phyloP scores from a whole-genome alignment of 2,888 invertebrate species.

The Melanostoma mellinum region DNA sequence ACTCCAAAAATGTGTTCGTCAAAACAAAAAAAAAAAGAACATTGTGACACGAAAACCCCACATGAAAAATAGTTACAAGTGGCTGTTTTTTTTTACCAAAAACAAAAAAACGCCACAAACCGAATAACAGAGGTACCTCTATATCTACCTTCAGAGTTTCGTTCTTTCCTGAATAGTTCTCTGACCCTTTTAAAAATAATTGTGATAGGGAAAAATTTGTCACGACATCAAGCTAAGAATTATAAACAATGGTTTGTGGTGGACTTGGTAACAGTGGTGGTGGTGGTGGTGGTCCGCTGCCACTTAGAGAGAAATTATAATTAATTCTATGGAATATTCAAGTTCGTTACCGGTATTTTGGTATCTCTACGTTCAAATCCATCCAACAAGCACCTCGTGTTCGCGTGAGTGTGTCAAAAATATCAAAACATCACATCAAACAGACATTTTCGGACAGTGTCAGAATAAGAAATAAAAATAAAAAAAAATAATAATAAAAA shows the following conservation, averaged over 20 bases:
- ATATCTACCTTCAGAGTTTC: conserved; percentile 28
- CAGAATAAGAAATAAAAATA: conserved; percentile 48
- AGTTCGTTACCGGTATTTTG: conserved; percentile 69
- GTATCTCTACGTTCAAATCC: conserved; percentile 50
- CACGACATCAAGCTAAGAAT: conserved; percentile 63
- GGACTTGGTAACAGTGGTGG: conserved; percentile 5
- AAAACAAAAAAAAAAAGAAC: conserved; percentile 19
- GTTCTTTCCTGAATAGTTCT: conserved; percentile 45
- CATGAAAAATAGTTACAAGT: conserved; percentile 71
- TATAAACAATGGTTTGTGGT: conserved; percentile 5
- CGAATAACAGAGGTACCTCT: conserved; percentile 48
- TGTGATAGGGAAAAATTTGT: conserved; percentile 68
- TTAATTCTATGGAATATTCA: conserved; percentile 71
- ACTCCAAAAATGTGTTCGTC: conserved; percentile 31
- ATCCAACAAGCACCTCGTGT: conserved; percentile 69
- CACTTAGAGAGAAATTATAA: conserved; percentile 63
- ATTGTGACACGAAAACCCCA: conserved; percentile 65
- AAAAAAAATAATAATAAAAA: conserved; percentile 16
- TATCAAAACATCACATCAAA: conserved; percentile 82
- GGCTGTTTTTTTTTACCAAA: conserved; percentile 49
- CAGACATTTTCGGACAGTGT: conserved; percentile 74
- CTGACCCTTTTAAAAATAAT: conserved; percentile 64
- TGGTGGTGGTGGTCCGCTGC: conserved; percentile 42
- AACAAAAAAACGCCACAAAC: conserved; percentile 4
- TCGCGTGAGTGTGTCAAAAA: conserved; percentile 81